Percentiles rank a stretch among this genome's conserved stretches.
These are phyloP conservation scores for Aurelia coerulea DNA, from an alignment of 30 jellyfish, hydroid and myxozoan genomes.

Conservation along the genomic window DNA sequence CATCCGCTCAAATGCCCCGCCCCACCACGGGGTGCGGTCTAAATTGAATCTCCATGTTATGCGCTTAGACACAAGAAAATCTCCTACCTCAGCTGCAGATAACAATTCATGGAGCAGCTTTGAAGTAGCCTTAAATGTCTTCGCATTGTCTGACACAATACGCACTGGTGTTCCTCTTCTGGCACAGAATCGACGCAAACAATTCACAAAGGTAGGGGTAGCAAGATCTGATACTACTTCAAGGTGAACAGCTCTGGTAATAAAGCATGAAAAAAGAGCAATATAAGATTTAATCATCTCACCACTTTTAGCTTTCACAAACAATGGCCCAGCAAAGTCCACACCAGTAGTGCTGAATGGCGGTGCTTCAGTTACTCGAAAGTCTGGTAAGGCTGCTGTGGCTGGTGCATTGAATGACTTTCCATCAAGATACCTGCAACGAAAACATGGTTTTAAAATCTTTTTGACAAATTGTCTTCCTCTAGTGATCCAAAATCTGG, in stretches of 20 bases:
- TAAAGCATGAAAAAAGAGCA: slow-evolving; percentile 38
- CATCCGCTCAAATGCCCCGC: slow-evolving; percentile 14
- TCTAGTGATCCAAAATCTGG: too few relatives aligned
- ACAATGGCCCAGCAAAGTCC: slow-evolving; percentile 63
- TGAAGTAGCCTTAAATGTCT: slow-evolving; percentile 39
- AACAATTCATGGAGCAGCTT: not conserved
- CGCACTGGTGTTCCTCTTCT: slow-evolving; percentile 52
- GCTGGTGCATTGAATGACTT: slow-evolving; percentile 16
- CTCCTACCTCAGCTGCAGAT: not conserved
- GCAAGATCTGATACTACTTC: slow-evolving; percentile 29
- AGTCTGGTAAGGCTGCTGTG: slow-evolving; percentile 46
- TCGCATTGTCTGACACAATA: slow-evolving; percentile 53
- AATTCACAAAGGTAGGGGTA: slow-evolving; percentile 11
- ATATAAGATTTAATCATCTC: slow-evolving; percentile 22
- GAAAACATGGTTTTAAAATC: not conserved
- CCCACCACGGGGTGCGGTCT: slow-evolving; percentile 19
- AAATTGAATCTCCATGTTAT: slow-evolving; percentile 12
- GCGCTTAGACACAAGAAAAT: not conserved
- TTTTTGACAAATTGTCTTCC: not conserved
- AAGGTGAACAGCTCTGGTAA: slow-evolving; percentile 54
- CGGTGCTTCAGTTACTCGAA: slow-evolving; percentile 49
- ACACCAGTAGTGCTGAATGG: slow-evolving; percentile 55
- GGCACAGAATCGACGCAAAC: slow-evolving; percentile 19
- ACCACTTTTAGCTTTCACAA: slow-evolving; percentile 2
- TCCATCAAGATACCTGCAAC: slow-evolving; percentile 27